Evolutionary conservation across 2,888 invertebrate species (phyloP), one percentile per base, ranked within the genome.

Genomic region (Endotricha flammealis): DNA sequence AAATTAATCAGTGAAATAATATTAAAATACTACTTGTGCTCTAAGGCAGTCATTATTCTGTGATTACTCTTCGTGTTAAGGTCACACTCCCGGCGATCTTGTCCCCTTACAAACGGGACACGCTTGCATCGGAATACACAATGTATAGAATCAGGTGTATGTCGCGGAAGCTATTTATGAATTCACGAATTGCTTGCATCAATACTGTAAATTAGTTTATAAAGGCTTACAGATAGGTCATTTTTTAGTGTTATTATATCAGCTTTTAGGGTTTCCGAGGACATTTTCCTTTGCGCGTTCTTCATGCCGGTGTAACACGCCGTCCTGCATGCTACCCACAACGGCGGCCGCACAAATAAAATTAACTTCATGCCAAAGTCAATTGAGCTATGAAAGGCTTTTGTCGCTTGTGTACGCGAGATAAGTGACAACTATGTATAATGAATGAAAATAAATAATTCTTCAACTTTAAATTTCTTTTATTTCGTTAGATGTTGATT

Each of bases 301-400:
- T n/a, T 7, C 20, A n/a, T n/a, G 20, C 20, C 6, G 2, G 20
- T 6, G 16, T 6, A n/a, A 3, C 16, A 6, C 16, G 16, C 16
- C 16, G 16, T 16, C 4, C 8, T 7, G 20, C n/a, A n/a, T 20
- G n/a, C 8, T n/a, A 2, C 20, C 20, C 20, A 16, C n/a, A n/a
- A n/a, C n/a, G n/a, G 16, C 38, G 43, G 48, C 67, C 57, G 81
- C 82, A 81, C 82, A 82, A 81, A 82, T 68, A 72, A 66, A 59
- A 65, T 79, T 78, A 71, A 79, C 68, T 78, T 77, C 77, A 86
- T 85, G 83, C 85, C 85, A 86, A 86, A 86, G 85, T 85, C 85
- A 86, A 86, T 86, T 85, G 82, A 82, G 85, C 80, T 85, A 81
- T 73, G 74, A 68, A 82, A 71, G 69, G 82, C 81, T 82, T 83